phyloP scores from a whole-genome alignment of 2,113 vertebrate genomes.

The Oncorhynchus kisutch region DNA sequence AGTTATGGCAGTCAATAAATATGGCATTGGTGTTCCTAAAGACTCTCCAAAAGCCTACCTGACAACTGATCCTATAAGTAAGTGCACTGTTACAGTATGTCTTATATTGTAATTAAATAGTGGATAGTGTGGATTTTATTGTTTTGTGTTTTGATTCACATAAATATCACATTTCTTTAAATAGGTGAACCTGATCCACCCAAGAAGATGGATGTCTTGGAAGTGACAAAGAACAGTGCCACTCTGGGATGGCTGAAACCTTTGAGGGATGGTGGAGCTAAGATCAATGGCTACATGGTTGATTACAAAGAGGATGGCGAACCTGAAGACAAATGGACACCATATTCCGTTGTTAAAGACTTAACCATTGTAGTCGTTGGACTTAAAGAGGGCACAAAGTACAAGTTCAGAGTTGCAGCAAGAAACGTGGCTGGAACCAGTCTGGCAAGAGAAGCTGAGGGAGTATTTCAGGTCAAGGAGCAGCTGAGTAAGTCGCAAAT shows the following conservation, averaged over 20 bases:
- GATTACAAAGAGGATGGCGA: conserved; percentile 87
- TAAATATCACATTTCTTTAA: background rate
- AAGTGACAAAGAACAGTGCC: conserved; percentile 92
- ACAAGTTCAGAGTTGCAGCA: conserved; percentile 93
- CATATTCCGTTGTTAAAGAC: conserved; percentile 95
- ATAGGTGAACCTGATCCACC: conserved; percentile 96
- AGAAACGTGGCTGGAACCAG: conserved; percentile 92
- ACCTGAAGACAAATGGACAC: conserved; percentile 87
- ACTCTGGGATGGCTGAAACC: conserved; percentile 92
- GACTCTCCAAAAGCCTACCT: conserved; percentile 89
- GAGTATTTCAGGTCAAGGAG: conserved; percentile 94
- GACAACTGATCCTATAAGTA: conserved; percentile 91
- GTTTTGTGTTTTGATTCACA: background rate
- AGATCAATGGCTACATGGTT: conserved; percentile 94
- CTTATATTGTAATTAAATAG: background rate
- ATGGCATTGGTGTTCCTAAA: conserved; percentile 89
- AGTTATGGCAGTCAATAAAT: conserved; percentile 94
- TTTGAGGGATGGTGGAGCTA: conserved; percentile 91
- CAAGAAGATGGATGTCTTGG: conserved; percentile 93
- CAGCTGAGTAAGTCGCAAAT: conserved; percentile 86
- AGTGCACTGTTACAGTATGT: conserved; percentile 59
- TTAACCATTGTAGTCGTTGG: conserved; percentile 92
- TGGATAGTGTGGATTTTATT: background rate
- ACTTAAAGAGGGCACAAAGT: conserved; percentile 93
- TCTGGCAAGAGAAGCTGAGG: conserved; percentile 88